Conservation (phyloP, 2,888 invertebrate species). For the Heliconius charithonia region DNA sequence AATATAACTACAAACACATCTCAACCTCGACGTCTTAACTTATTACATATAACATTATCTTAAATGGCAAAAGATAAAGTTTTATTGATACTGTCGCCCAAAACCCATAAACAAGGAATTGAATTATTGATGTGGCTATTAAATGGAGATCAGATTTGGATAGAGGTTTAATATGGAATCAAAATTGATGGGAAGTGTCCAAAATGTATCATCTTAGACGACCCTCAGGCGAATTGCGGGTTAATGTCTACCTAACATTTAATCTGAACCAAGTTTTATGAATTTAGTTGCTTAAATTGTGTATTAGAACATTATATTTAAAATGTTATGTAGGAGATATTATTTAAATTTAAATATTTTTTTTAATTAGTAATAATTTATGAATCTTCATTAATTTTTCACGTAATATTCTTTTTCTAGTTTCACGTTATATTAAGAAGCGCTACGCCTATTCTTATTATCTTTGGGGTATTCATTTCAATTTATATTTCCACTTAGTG, state of each 20-base stretch:
- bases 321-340: too few relatives aligned
- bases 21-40: neutral
- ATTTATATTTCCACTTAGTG: too few relatives aligned
- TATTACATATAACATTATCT: neutral
- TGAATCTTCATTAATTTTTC: too few relatives aligned
- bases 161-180: constrained; percentile 21
- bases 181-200: constrained; percentile 19
- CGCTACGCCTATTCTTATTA: too few relatives aligned
- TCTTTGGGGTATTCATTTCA: too few relatives aligned
- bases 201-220: constrained; percentile 10
- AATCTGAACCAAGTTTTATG: neutral
- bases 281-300: neutral
- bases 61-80: constrained; percentile 17
- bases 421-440: too few relatives aligned
- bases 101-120: constrained; percentile 17
- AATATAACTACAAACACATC: neutral
- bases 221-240: constrained; percentile 10
- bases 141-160: constrained; percentile 19
- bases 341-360: too few relatives aligned
- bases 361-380: too few relatives aligned
- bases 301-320: too few relatives aligned
- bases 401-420: too few relatives aligned
- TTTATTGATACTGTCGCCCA: constrained; percentile 20
- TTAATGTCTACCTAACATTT: constrained; percentile 3
- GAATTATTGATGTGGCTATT: constrained; percentile 20